phyloP scores from a whole-genome alignment of 2,113 vertebrate genomes.

The Nothobranchius furzeri region DNA sequence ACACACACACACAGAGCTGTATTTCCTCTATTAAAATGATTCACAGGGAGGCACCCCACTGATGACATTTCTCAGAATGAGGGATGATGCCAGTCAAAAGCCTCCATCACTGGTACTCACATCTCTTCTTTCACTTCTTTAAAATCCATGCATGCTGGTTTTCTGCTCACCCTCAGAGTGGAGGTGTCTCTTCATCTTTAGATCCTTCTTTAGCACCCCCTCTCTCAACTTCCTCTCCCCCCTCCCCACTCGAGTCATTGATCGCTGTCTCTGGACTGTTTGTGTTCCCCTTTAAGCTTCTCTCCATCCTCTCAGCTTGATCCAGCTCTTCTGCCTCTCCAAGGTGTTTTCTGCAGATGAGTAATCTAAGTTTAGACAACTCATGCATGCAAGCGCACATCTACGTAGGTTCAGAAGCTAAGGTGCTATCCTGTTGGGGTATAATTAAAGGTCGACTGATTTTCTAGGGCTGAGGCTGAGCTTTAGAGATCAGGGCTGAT shows the following conservation, averaged over 20 bases:
- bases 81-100: conserved; percentile 70
- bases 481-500: too few relatives aligned
- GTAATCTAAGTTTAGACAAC: conserved; percentile 29
- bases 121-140: conserved; percentile 49
- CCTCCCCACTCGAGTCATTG: conserved; percentile 51
- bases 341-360: conserved; percentile 23
- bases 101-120: conserved; percentile 48
- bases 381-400: conserved; percentile 3
- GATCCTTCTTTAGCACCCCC: conserved; percentile 40
- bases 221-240: conserved; percentile 16
- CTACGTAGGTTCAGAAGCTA: not conserved
- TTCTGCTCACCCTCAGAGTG: conserved; percentile 32
- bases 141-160: conserved; percentile 30
- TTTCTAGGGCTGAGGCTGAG: too few relatives aligned
- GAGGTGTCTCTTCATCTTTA: not conserved
- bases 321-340: conserved; percentile 30
- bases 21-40: conserved; percentile 71
- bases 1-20: conserved; percentile 56
- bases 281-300: conserved; percentile 63
- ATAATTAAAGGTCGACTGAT: not conserved
- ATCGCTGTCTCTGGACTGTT: conserved; percentile 65
- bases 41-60: conserved; percentile 64
- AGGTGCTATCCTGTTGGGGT: not conserved
- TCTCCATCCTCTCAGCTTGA: conserved; percentile 22
- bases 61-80: conserved; percentile 75